phyloP scores from a whole-genome alignment of 2,113 vertebrate species.

The Gymnarchus niloticus region DNA sequence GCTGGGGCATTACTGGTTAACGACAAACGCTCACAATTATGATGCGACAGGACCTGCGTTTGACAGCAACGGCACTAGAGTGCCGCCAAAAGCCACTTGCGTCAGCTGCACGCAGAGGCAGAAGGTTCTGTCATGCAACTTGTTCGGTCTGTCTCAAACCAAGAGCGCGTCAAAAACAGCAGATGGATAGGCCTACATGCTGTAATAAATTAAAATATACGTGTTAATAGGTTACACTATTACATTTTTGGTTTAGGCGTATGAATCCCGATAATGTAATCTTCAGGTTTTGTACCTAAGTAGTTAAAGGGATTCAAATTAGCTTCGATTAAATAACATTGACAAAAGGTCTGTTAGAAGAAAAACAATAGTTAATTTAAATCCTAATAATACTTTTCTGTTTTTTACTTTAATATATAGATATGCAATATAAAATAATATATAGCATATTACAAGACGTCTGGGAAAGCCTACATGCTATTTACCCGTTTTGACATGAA shows the following conservation, averaged over 20 bases:
- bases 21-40: background rate
- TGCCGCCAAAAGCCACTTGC: background rate
- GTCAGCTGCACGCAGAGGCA: slow-evolving; percentile 58
- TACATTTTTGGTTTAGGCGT: background rate
- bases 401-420: background rate
- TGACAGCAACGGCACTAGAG: slow-evolving; percentile 48
- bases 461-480: background rate
- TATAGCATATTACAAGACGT: background rate
- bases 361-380: background rate
- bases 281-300: background rate
- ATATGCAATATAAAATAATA: background rate
- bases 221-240: background rate
- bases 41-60: slow-evolving; percentile 44
- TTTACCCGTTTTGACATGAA: background rate
- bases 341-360: background rate
- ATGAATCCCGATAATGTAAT: background rate
- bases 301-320: background rate
- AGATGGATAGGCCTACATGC: background rate
- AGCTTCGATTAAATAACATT: background rate
- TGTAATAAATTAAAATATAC: background rate
- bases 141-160: background rate
- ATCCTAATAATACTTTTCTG: too few species aligned
- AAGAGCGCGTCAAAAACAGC: background rate
- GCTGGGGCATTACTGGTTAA: background rate
- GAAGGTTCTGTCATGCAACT: slow-evolving; percentile 54